Conservation (phyloP, 2,113 vertebrate genomes). For the Rhabdomys dilectus region DNA sequence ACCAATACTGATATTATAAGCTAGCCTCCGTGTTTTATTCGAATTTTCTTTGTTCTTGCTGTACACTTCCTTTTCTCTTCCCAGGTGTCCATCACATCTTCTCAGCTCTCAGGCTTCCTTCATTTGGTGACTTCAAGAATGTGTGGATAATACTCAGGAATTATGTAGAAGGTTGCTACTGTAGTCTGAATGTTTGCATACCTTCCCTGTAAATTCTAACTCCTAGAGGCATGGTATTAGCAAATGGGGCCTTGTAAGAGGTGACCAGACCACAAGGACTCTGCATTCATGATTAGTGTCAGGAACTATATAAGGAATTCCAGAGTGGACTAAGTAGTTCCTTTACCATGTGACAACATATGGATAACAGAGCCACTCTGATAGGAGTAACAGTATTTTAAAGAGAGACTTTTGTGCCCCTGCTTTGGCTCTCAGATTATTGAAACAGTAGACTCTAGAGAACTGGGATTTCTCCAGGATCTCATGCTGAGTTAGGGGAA, state of each 20-base stretch:
- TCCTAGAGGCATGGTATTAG: background rate
- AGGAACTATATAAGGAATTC: no score
- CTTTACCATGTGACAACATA: background rate
- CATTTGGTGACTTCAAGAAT: background rate
- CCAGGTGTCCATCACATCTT: background rate
- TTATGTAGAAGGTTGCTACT: background rate
- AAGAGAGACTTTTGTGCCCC: background rate
- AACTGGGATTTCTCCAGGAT: background rate
- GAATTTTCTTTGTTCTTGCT: background rate
- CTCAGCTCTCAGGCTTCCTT: background rate
- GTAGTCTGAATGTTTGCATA: background rate
- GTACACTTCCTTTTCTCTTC: background rate
- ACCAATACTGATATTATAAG: background rate
- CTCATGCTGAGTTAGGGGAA: background rate
- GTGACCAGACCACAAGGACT: background rate
- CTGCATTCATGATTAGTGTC: background rate
- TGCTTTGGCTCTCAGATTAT: background rate
- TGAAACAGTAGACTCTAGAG: background rate
- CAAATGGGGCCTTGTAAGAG: background rate
- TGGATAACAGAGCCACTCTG: background rate
- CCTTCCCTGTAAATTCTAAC: background rate
- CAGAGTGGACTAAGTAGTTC: background rate
- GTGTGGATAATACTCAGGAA: background rate
- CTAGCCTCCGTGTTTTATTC: background rate
- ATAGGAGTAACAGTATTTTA: background rate